Base-by-base conservation (phyloP, 2,797 vertebrate species). In the Syngnathus rostellatus region DNA sequence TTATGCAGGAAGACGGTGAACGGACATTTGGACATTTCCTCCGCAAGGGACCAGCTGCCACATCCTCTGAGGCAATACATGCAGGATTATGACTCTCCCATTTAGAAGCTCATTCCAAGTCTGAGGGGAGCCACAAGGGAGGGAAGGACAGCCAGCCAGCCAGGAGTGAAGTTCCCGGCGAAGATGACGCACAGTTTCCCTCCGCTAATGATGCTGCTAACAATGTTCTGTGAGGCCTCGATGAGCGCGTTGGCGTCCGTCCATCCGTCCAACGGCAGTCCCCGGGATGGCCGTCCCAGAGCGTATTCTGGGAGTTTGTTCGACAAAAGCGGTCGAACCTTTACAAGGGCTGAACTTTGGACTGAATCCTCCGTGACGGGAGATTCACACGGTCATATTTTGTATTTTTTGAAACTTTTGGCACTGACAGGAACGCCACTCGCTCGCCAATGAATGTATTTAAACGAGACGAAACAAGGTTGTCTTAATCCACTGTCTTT, bases 1-100 rank as follows among this genome's bases (percentile, higher is more conserved):
- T 89, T 99, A 73, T 98, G 97, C 83, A 92, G 96, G 71, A 98
- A 95, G 86, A 96, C 95, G 0, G 95, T 99, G 63, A 99, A 99
- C 0, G 94, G 94, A 68, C 93, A 95, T 81, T 80, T 94, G 86
- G 93, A 94, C 81, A 89, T 92, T 67, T 94, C 93, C 0, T 88
- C 91, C 66, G 93, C 91, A 74, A 90, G 88, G 81, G 93, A 95
- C 63, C 91, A 95, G 80, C 92, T 98, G 75, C 97, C 96, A 0
- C 89, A 89, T 67, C 90, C 92, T 72, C 91, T 99, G 14, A 93
- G 92, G 81, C 93, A 98, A 74, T 99, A 96, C 78, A 90, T 99
- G 63, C 90, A 95, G 87, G 92, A 95, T 82, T 98, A 99, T 0
- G 94, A 98, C 19, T 92, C 94, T 58, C 91, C 94, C 0, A 93